Base-by-base conservation (phyloP, 2,888 invertebrate species). In the Neuroscelio doddi region DNA sequence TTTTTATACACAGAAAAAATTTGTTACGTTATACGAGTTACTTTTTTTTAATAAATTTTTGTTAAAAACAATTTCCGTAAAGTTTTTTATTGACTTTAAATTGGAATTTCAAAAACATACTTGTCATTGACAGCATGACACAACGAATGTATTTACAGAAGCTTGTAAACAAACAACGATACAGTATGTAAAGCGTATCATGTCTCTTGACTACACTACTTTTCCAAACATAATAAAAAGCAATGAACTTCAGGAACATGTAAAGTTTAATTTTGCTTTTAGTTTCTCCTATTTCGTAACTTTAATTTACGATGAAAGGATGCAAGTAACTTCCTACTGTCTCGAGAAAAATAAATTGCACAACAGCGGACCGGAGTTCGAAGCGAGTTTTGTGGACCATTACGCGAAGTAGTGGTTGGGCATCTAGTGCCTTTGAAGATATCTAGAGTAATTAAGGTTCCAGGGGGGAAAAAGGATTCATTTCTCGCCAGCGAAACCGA, bases 371-470 rank as follows among this genome's bases (percentile, higher is more conserved):
- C 9, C 14, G 46, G n/a, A 49, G 12, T 55, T 55, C 39, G 46
- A 44, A 26, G 29, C 15, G 30, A 50, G 50, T 55, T 62, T 46
- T 32, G 51, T 51, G 21, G 34, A 52, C 56, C 56, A 62, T 62
- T 62, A 56, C 39, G 45, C 39, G 49, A 41, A 32, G 27, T 51
- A 51, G 17, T 38, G 49, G 45, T 36, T 38, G 52, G 39, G 27
- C 46, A 42, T 56, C 24, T 26, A 42, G 47, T 61, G 50, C 52
- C 42, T 47, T 51, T 52, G 44, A 63, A 56, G 34, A 45, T 53
- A 39, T 27, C 45, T 50, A 32, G 42, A 63, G 63, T 56, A 56
- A 63, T 56, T 63, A 56, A 56, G 42, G 56, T 41, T 45, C 41
- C 38, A 8, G 16, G 44, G 42, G 42, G 46, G 42, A 62, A 47